Base-by-base conservation (phyloP, 2,888 invertebrate species). In the Pollenia griseotomentosa region DNA sequence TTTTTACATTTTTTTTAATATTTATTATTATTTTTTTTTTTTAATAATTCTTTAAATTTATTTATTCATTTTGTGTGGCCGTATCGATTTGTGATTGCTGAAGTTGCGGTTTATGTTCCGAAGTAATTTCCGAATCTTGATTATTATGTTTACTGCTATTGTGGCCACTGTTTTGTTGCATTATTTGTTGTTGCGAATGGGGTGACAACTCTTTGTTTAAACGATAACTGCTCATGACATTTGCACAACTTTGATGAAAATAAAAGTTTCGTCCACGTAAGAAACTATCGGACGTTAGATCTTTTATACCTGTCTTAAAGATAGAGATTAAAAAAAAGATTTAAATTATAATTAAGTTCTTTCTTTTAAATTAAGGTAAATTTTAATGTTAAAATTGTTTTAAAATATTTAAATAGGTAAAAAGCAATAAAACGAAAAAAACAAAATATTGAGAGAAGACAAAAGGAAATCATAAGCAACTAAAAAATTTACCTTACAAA, bases 401-500 rank as follows among this genome's bases (percentile, higher is more conserved):
- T 6, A 33, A 33, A 33, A 33, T 6, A 33, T 33, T 5, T 33
- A 33, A 33, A 6, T 33, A 6, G 33, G 33, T 33, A 33, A 33
- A 33, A 33, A 33, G 33, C 33, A 33, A 33, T 33, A 10, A 61
- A 9, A 40, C 51, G 10, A 71, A 48, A 6, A 14, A 19, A 66
- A 46, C n/a, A 48, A 7, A 16, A 79, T 74, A 23, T 16, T 51
- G 73, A 59, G 33, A 57, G 68, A 63, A 44, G 65, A 14, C 6
- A 68, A 81, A 66, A n/a, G 16, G 51, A 88, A 84, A 61, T 70
- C 55, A 84, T 73, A 88, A 78, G 85, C 88, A 92, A 92, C 92
- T 90, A 88, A 91, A 90, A 90, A 91, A 90, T 96, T 95, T 94
- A 96, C 96, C 95, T 96, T 95, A 94, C 96, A 96, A 92, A 96